These are phyloP conservation scores for Psylliodes chrysocephalus DNA, from an alignment of 2,888 invertebrate genomes.

Conservation along the genomic window DNA sequence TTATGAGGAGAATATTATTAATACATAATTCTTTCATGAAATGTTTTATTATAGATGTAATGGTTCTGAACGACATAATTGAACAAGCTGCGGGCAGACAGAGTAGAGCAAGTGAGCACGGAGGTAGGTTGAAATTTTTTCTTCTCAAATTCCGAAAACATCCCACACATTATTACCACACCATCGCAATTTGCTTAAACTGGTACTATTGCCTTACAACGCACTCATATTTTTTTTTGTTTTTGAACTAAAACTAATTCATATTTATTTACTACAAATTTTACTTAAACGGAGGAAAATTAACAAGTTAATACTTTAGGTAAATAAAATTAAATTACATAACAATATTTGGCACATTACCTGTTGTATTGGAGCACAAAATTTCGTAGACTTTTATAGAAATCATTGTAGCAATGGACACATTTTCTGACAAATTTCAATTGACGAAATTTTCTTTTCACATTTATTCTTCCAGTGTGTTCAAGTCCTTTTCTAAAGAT, in stretches of 20 bases:
- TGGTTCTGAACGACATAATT: slow-evolving; percentile 96
- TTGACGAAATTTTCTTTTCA: neutral
- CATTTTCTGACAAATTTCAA: slow-evolving; percentile 14
- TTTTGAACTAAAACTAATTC: slow-evolving; percentile 53
- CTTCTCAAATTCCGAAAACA: slow-evolving; percentile 26
- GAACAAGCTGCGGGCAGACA: slow-evolving; percentile 93
- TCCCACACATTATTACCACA: slow-evolving; percentile 52
- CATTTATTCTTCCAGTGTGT: neutral
- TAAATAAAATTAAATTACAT: slow-evolving; percentile 52
- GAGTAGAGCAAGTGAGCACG: slow-evolving; percentile 86
- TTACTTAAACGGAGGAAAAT: slow-evolving; percentile 54
- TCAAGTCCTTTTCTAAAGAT: neutral
- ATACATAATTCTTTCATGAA: neutral
- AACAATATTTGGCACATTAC: slow-evolving; percentile 51
- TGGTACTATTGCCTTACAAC: slow-evolving; percentile 52
- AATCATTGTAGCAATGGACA: slow-evolving; percentile 39
- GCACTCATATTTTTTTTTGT: slow-evolving; percentile 41
- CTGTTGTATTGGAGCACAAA: slow-evolving; percentile 53
- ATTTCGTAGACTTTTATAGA: slow-evolving; percentile 41
- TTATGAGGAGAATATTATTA: slow-evolving; percentile 16
- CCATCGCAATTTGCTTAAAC: slow-evolving; percentile 64
- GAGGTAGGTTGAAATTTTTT: slow-evolving; percentile 73
- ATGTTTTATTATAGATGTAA: slow-evolving; percentile 80
- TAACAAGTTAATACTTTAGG: slow-evolving; percentile 54
- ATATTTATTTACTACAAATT: slow-evolving; percentile 53